Evolutionary conservation across 37 sponge, comb jelly and placozoan genomes (phyloP).

Genomic region (Crambe crambe): DNA sequence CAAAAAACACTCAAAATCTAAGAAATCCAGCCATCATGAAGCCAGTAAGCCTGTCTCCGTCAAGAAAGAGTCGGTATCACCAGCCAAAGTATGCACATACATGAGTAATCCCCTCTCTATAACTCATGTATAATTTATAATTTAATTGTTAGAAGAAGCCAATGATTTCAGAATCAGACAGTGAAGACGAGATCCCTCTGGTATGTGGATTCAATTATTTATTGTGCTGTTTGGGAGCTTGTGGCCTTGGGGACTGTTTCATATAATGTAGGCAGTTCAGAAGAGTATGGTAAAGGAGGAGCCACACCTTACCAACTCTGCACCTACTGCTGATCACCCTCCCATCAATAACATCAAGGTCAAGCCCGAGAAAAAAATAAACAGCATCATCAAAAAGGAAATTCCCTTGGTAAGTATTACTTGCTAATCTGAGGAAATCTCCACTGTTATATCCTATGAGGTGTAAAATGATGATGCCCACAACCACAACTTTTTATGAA

Average conservation of each 20-base stretch:
- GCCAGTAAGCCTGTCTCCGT: conserved; percentile 10
- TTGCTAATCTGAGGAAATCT: too few relatives aligned
- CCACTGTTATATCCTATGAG: too few relatives aligned
- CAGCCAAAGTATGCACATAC: conserved; percentile 19
- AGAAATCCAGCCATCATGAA: neutral
- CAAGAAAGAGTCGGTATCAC: conserved; percentile 29
- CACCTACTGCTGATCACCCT: neutral
- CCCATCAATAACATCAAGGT: neutral
- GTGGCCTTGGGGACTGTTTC: neutral
- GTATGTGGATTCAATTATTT: conserved; percentile 11
- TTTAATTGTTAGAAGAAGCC: conserved; percentile 43
- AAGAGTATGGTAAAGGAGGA: neutral
- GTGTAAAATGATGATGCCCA: too few relatives aligned
- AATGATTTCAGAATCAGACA: conserved; percentile 69
- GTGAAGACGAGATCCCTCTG: conserved; percentile 52
- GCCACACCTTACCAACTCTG: neutral
- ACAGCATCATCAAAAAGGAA: neutral
- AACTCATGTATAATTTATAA: too few relatives aligned
- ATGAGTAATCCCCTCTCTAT: too few relatives aligned
- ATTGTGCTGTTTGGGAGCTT: neutral
- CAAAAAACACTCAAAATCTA: neutral
- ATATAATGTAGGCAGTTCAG: neutral
- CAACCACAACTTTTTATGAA: too few relatives aligned
- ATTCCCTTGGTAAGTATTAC: neutral
- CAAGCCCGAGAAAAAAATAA: neutral